phyloP scores from a whole-genome alignment of 2,797 vertebrate genomes.

The Karalla daura region DNA sequence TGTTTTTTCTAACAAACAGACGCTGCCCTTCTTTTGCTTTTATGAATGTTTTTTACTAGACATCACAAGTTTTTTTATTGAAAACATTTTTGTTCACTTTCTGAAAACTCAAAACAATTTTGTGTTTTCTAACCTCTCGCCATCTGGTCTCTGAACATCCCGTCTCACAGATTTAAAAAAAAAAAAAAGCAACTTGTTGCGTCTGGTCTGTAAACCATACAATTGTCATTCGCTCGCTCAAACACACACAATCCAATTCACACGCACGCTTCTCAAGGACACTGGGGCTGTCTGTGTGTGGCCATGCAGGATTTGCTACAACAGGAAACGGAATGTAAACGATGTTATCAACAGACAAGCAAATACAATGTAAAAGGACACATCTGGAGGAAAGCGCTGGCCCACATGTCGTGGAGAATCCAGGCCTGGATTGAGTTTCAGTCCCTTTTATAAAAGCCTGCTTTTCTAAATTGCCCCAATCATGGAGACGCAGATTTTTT shows the following conservation, averaged over 20 bases:
- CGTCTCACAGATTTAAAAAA: neutral
- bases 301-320: conserved; percentile 35
- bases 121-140: no score
- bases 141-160: no score
- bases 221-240: neutral
- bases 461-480: conserved; percentile 46
- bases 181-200: conserved; percentile 18
- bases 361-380: conserved; percentile 38
- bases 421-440: conserved; percentile 25
- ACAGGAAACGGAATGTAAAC: conserved; percentile 57
- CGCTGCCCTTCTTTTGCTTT: neutral
- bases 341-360: conserved; percentile 49
- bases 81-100: neutral
- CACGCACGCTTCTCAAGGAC: neutral
- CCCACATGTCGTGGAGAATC: conserved; percentile 11
- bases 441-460: conserved; percentile 4
- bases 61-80: neutral
- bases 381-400: conserved; percentile 26
- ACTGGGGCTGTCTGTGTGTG: conserved; percentile 40
- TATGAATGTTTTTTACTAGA: neutral
- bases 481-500: conserved; percentile 32
- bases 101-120: neutral
- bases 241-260: conserved; percentile 1
- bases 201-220: neutral
- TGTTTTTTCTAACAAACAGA: neutral